A percentile compares a stretch with the other conserved stretches of the same genome.
These are phyloP conservation scores for Pipa parva DNA, from an alignment of 2,113 vertebrate species.

Conservation along the genomic window DNA sequence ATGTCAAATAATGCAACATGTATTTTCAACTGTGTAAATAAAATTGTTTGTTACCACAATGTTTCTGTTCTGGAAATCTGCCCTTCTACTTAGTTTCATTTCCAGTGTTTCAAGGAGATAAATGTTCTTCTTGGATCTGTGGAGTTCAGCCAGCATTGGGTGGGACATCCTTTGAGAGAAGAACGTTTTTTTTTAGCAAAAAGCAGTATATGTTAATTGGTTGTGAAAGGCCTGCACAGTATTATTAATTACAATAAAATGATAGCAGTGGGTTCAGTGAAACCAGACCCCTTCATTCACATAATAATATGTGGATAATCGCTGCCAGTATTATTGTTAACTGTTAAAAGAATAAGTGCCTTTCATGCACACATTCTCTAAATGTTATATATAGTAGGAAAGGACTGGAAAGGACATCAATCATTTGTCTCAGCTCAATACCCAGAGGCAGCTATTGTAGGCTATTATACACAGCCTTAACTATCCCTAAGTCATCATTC, in stretches of 20 bases:
- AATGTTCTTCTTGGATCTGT: too few species aligned
- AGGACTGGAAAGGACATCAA: constrained; percentile 5
- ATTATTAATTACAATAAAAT: constrained; percentile 1
- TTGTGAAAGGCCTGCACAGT: not conserved
- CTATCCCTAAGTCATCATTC: constrained; percentile 25
- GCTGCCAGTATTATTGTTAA: not conserved
- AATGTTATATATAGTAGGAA: not conserved
- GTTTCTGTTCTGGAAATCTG: too few species aligned
- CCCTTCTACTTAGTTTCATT: too few species aligned
- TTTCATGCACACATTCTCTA: not conserved
- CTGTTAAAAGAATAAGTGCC: not conserved
- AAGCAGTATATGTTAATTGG: too few species aligned
- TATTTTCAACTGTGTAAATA: too few species aligned
- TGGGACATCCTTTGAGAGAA: too few species aligned
- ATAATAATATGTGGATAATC: constrained; percentile 12
- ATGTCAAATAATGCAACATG: too few species aligned
- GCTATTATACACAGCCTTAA: constrained; percentile 18
- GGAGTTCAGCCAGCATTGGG: too few species aligned
- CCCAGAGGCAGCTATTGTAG: constrained; percentile 11
- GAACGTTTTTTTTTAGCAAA: too few species aligned
- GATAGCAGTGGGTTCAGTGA: not conserved
- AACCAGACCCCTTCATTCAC: not conserved
- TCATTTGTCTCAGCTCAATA: constrained; percentile 9
- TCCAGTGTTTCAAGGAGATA: too few species aligned
- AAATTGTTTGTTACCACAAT: too few species aligned